These are phyloP conservation scores for Tympanuchus pallidicinctus DNA, from an alignment of 2,113 vertebrate genomes.

Conservation along the genomic window DNA sequence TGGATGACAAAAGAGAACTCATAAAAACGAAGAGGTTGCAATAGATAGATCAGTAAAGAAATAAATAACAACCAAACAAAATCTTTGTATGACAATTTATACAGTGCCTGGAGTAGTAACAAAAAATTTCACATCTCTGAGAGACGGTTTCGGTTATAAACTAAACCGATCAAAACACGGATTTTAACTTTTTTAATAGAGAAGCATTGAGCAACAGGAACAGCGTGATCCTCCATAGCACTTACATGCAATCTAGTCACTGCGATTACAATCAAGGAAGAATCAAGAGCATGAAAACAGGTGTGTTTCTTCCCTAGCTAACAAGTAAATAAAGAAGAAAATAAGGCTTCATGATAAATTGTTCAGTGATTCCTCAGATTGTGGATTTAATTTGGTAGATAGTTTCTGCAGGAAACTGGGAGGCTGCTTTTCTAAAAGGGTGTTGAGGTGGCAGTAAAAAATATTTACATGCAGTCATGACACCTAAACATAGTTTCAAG, in stretches of 20 bases:
- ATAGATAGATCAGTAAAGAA: background rate
- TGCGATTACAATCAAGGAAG: background rate
- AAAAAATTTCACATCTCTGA: background rate
- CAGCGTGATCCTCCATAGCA: background rate
- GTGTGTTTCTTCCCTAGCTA: conserved; percentile 1
- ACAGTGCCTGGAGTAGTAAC: background rate
- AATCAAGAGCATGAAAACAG: background rate
- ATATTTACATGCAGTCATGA: background rate
- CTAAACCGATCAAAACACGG: background rate
- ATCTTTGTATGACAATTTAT: background rate
- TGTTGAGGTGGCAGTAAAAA: background rate
- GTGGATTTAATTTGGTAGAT: background rate
- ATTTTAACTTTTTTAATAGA: background rate
- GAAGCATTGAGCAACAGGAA: background rate
- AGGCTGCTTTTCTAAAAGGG: background rate
- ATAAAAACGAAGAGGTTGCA: background rate
- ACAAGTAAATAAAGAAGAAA: background rate
- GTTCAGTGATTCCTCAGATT: background rate
- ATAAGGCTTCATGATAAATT: background rate
- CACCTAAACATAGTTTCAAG: background rate
- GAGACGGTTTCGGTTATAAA: conserved; percentile 23
- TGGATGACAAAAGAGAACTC: background rate
- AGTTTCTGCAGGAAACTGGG: background rate
- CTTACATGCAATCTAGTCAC: background rate
- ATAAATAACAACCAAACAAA: background rate